A percentile compares a stretch with the other conserved stretches of the same genome.
phyloP scores from a whole-genome alignment of 2,797 vertebrate species.

The Eulemur mongoz region DNA sequence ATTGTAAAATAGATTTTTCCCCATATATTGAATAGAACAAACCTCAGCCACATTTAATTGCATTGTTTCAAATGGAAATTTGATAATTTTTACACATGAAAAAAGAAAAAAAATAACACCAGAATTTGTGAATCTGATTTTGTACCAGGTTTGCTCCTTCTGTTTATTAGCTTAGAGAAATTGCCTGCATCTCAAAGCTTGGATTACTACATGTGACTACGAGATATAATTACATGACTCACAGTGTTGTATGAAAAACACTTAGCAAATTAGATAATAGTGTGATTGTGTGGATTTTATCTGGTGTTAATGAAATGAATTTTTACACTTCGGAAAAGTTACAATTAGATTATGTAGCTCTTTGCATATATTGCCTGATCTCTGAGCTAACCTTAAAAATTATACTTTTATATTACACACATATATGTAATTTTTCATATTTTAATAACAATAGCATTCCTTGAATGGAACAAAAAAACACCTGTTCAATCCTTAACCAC shows the following conservation, averaged over 20 bases:
- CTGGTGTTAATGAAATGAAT: background rate
- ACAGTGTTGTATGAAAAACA: background rate
- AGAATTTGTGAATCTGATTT: background rate
- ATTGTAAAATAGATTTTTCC: background rate
- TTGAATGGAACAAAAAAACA: background rate
- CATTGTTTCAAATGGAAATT: background rate
- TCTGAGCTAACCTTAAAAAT: background rate
- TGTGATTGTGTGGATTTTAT: background rate
- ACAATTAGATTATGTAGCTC: background rate
- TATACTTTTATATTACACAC: background rate
- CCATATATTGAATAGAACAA: background rate
- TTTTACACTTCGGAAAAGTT: background rate
- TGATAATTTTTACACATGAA: background rate
- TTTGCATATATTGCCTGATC: background rate
- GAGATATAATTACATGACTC: background rate
- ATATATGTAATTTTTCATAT: background rate
- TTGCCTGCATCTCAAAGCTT: background rate
- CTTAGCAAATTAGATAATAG: background rate
- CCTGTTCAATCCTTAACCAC: fast-evolving
- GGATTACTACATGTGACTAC: background rate
- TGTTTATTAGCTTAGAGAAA: background rate
- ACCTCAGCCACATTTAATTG: background rate
- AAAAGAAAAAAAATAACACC: background rate
- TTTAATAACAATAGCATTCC: background rate
- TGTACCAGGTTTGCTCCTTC: background rate